phyloP scores from a whole-genome alignment of 2,888 invertebrate genomes.

The Tachina lurida region DNA sequence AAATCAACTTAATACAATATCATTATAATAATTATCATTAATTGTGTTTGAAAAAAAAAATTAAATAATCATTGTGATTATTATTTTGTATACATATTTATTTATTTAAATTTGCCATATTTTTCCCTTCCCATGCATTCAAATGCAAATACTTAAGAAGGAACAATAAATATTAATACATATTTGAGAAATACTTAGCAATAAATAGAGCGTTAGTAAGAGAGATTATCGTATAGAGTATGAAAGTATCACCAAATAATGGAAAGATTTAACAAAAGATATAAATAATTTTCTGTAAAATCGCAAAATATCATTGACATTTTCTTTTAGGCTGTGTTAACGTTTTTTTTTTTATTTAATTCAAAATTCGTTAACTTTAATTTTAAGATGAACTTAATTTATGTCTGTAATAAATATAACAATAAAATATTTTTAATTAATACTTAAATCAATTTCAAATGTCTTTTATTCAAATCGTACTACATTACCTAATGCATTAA shows the following conservation, averaged over 20 bases:
- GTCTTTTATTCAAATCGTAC: slow-evolving; percentile 6
- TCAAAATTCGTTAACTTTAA: slow-evolving; percentile 60
- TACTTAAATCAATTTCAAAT: slow-evolving; percentile 22
- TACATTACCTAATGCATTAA: too few species aligned
- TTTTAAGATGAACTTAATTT: slow-evolving; percentile 51
- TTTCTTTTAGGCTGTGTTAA: slow-evolving; percentile 61
- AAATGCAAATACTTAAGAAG: slow-evolving; percentile 29
- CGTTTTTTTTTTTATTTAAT: slow-evolving; percentile 47
- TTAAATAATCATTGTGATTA: neutral
- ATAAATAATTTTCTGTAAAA: slow-evolving; percentile 19
- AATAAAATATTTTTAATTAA: slow-evolving; percentile 51
- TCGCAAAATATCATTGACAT: slow-evolving; percentile 53
- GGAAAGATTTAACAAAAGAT: slow-evolving; percentile 1
- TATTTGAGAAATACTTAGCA: slow-evolving; percentile 32
- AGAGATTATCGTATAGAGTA: slow-evolving; percentile 19
- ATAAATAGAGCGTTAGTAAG: slow-evolving; percentile 23
- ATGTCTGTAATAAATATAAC: slow-evolving; percentile 51
- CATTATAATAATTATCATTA: too few species aligned
- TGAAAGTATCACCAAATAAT: slow-evolving; percentile 47
- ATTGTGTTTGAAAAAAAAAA: too few species aligned
- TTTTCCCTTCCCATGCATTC: slow-evolving; percentile 19
- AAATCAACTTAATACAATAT: too few species aligned
- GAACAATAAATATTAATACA: slow-evolving; percentile 20
- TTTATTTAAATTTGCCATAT: slow-evolving; percentile 29
- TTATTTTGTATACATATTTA: slow-evolving; percentile 38